Conservation (phyloP, 1,140 invertebrate species). For the Nebria ingens region DNA sequence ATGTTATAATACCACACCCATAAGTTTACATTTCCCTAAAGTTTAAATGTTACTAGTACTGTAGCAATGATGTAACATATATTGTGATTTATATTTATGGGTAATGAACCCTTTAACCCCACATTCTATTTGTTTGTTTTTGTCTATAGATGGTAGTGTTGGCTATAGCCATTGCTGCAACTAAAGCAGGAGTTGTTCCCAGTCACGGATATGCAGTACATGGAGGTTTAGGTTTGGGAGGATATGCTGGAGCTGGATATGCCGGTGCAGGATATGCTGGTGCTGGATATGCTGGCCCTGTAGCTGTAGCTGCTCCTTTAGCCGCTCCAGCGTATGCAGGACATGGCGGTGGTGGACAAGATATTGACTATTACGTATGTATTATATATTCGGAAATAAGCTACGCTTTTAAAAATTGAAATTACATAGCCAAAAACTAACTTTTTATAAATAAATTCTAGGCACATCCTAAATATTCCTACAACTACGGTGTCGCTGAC, state of each 20-base stretch:
- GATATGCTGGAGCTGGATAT: background rate
- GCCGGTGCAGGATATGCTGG: background rate
- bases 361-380: background rate
- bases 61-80: background rate
- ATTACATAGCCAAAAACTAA: too few relatives aligned
- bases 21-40: background rate
- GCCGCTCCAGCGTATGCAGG: background rate
- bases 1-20: too few relatives aligned
- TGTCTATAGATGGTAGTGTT: background rate
- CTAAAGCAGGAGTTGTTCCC: background rate
- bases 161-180: background rate
- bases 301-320: background rate
- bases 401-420: too few relatives aligned
- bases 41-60: background rate
- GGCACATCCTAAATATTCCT: constrained; percentile 52
- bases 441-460: constrained; percentile 22
- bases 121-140: background rate
- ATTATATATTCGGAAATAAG: too few relatives aligned
- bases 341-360: background rate
- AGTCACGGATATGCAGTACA: background rate
- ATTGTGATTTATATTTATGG: background rate
- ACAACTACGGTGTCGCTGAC: constrained; percentile 55
- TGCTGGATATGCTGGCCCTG: background rate
- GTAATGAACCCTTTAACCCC: too few relatives aligned
- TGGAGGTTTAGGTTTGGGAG: background rate